Base-by-base conservation (phyloP, 2,113 vertebrate genomes). In the Syrmaticus mikado region DNA sequence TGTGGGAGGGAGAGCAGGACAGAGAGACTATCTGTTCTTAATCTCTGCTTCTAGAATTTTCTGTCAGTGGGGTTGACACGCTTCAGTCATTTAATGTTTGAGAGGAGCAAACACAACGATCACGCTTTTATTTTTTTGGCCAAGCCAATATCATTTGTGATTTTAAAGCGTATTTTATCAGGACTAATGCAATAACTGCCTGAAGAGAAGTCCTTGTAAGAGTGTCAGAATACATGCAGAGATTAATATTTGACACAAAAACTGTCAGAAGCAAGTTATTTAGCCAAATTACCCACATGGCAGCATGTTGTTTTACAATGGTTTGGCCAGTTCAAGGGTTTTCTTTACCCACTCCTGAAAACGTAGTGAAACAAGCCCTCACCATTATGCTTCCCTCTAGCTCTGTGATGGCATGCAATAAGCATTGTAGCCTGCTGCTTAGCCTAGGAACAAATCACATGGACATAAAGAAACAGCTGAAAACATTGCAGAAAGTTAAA, bases 1-100 rank as follows among this genome's bases (percentile, higher is more conserved):
- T 2, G 3, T 5, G 7, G 20, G 13, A 25, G 5, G 11, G 3
- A 12, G 2, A 46, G 11, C 14, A 72, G 5, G 24, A 60, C 21
- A 16, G 62, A 81, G 45, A 11, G 78, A 50, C 9, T 80, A 41
- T 6, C 17, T 1, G 15, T 14, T 92, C 81, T 67, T 66, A 13
- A 48, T 46, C 16, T 68, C 34, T 20, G 19, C 25, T 77, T 38
- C 36, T 38, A n/a, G 68, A 34, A 11, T 66, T 45, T 82, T 83
- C 65, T 53, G 30, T 53, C 21, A 78, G 13, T 28, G 46, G 16
- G 8, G 28, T 1, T 38, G 45, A 66, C 12, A 27, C 15, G 36
- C 32, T 50, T 10, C n/a, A 73, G 11, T 25, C 71, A 8, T 32
- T 45, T 43, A 32, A 48, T 21, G 81, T 34, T 55, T 75, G 34